These are phyloP conservation scores for Kradibia gibbosae DNA, from an alignment of 1,140 invertebrate genomes.

Conservation along the genomic window DNA sequence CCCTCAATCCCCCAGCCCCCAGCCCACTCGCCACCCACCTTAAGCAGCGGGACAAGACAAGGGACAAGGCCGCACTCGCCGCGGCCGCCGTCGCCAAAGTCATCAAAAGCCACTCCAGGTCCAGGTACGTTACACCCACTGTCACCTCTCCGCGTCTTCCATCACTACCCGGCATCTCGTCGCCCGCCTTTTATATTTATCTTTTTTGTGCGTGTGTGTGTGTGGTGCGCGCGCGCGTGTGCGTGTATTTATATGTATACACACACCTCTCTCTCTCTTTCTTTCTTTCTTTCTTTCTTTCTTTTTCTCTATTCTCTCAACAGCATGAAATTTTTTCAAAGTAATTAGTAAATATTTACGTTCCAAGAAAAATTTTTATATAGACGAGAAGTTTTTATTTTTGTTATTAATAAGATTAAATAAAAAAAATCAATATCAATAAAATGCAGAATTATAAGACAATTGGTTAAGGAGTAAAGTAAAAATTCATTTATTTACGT, in stretches of 20 bases:
- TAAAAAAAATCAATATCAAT: too few species aligned
- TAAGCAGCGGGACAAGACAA: slow-evolving; percentile 65
- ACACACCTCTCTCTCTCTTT: background rate
- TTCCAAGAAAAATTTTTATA: too few species aligned
- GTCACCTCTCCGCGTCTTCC: background rate
- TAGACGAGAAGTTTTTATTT: too few species aligned
- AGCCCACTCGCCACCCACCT: slow-evolving; percentile 63
- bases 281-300: background rate
- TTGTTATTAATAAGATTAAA: too few species aligned
- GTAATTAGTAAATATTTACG: too few species aligned
- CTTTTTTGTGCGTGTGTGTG: background rate
- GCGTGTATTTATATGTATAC: too few species aligned
- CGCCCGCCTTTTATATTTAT: background rate
- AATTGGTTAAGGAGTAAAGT: too few species aligned
- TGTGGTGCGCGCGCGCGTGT: too few species aligned
- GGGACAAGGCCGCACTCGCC: slow-evolving; percentile 68
- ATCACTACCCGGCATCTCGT: background rate
- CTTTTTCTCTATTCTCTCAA: background rate
- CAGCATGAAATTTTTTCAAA: too few species aligned
- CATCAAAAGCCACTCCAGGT: slow-evolving; percentile 70
- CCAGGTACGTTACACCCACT: slow-evolving; percentile 58
- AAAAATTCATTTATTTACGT: too few species aligned
- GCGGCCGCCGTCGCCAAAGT: slow-evolving; percentile 68
- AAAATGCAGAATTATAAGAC: too few species aligned
- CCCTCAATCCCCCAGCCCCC: slow-evolving; percentile 69